phyloP scores from a whole-genome alignment of 2,888 invertebrate genomes.

The Philereme transversata region DNA sequence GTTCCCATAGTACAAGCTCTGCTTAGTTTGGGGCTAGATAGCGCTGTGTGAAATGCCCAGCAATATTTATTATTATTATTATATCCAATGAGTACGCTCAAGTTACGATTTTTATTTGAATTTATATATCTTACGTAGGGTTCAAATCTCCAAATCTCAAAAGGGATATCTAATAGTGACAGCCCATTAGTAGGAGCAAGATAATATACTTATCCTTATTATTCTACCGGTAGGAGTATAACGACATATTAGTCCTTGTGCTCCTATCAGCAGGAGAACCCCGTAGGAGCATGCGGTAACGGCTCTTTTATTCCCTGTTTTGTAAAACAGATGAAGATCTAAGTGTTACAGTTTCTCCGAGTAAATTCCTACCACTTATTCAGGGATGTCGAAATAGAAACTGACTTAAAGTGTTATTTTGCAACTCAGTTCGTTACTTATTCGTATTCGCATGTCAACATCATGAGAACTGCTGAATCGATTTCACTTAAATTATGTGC shows the following conservation, averaged over 20 bases:
- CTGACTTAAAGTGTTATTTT: slow-evolving; percentile 39
- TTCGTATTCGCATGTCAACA: slow-evolving; percentile 39
- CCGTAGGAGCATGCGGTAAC: not conserved
- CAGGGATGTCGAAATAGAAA: slow-evolving; percentile 38
- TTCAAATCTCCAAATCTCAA: no score
- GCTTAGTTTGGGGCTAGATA: no score
- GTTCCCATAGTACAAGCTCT: no score
- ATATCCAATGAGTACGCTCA: not conserved
- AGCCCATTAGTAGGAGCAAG: no score
- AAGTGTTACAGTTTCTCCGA: slow-evolving; percentile 32
- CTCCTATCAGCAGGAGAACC: no score
- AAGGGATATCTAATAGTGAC: no score
- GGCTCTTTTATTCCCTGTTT: slow-evolving; percentile 17
- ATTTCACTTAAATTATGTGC: slow-evolving; percentile 38
- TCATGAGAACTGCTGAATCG: slow-evolving; percentile 37
- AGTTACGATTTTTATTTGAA: not conserved
- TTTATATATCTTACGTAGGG: not conserved
- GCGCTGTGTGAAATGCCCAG: no score
- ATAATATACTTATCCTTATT: no score
- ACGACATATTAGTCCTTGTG: no score
- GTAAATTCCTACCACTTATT: slow-evolving; percentile 34
- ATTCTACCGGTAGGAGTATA: no score
- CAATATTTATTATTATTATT: no score
- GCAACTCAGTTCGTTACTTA: slow-evolving; percentile 38
- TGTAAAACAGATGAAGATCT: slow-evolving; percentile 19